phyloP scores from a whole-genome alignment of 2,113 vertebrate genomes.

The Protobothrops flavoviridis region DNA sequence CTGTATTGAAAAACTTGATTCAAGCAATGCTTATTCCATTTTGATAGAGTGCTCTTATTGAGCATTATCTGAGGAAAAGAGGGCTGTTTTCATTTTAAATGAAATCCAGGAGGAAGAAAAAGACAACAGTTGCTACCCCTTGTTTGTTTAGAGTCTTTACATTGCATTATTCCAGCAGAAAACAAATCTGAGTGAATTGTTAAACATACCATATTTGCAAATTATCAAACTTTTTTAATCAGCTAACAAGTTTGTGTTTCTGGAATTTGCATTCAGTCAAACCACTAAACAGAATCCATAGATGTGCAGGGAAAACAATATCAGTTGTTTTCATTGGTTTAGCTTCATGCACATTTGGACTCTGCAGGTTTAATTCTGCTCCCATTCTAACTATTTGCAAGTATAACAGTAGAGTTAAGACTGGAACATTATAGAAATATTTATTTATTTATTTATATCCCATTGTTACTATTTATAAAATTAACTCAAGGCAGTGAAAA shows the following conservation, averaged over 20 bases:
- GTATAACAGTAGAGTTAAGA: not conserved
- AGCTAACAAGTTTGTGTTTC: not conserved
- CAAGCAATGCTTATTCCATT: not conserved
- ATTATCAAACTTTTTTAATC: not conserved
- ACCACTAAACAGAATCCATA: not conserved
- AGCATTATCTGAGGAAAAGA: not conserved
- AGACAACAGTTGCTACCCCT: not conserved
- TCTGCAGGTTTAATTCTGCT: too few relatives aligned
- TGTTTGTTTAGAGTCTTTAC: not conserved
- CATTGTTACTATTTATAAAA: not conserved
- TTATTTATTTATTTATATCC: not conserved
- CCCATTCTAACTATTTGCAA: not conserved
- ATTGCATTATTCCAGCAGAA: not conserved
- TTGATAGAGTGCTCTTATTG: not conserved
- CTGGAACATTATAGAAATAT: not conserved
- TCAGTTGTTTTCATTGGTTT: not conserved
- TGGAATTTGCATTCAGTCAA: not conserved
- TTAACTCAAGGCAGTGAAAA: not conserved
- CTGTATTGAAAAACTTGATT: not conserved
- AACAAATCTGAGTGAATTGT: not conserved
- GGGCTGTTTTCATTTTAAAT: not conserved
- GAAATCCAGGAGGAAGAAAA: not conserved
- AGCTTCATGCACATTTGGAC: too few relatives aligned
- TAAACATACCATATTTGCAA: not conserved
- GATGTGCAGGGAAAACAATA: not conserved